Evolutionary conservation across 2,888 invertebrate species (phyloP).

Genomic region (Lysandra coridon): DNA sequence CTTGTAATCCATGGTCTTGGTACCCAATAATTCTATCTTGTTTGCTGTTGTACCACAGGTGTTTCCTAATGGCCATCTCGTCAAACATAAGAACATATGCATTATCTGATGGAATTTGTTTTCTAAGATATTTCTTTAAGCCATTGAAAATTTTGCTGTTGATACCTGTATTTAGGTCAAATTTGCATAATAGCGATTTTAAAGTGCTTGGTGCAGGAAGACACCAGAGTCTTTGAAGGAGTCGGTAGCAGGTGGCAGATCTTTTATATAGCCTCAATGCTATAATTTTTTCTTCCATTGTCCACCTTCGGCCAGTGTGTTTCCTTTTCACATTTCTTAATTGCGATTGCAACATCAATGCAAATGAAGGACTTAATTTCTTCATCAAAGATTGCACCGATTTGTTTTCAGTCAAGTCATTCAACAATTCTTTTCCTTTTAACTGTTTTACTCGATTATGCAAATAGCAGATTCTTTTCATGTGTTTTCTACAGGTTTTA

Average conservation of each 20-base stretch:
- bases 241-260: conserved; percentile 12
- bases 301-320: conserved; percentile 16
- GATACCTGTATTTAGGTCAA: neutral
- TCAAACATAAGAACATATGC: conserved; percentile 24
- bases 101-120: neutral
- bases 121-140: neutral
- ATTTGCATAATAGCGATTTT: neutral
- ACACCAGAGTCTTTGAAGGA: conserved; percentile 12
- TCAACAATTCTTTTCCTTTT: conserved; percentile 10
- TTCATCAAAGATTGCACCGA: neutral
- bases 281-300: conserved; percentile 20
- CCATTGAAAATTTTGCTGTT: neutral
- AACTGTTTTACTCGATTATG: neutral
- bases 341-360: conserved; percentile 9
- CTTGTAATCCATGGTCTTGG: conserved; percentile 21
- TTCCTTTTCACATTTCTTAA: conserved; percentile 6
- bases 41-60: neutral
- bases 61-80: conserved; percentile 17
- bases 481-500: conserved; percentile 13
- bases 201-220: conserved; percentile 8
- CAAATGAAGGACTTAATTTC: neutral
- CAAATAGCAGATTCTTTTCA: conserved; percentile 25
- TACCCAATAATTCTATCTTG: neutral
- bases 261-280: conserved; percentile 17
- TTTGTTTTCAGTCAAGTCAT: neutral